Conservation (phyloP, 2,113 vertebrate genomes). For the Microcebus murinus region DNA sequence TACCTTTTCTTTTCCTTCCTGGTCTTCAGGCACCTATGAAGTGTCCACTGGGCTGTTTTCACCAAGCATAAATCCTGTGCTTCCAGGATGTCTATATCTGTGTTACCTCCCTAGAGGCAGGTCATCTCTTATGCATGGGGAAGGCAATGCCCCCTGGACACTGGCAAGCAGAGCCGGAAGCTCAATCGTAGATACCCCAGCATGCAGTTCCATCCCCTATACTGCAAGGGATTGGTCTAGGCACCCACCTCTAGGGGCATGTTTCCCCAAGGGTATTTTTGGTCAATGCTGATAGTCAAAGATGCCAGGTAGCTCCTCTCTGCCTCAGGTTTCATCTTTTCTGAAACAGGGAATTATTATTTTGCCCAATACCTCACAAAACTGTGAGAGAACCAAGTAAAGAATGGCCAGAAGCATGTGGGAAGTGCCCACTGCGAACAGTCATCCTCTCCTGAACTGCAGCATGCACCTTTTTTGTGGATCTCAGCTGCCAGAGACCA, state of each 20-base stretch:
- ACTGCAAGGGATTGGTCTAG: too few relatives aligned
- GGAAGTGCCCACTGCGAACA: rapidly evolving
- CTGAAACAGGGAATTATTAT: background rate
- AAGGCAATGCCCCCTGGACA: rapidly evolving
- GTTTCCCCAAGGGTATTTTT: background rate
- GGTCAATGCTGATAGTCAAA: too few relatives aligned
- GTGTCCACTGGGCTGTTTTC: rapidly evolving
- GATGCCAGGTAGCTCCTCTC: background rate
- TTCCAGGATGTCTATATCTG: rapidly evolving
- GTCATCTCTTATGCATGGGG: background rate
- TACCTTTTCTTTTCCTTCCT: background rate
- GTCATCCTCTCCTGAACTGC: background rate
- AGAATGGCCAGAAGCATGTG: background rate
- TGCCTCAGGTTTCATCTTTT: background rate
- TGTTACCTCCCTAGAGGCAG: background rate
- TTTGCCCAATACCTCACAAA: background rate
- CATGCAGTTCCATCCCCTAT: too few relatives aligned
- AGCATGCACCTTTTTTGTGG: background rate
- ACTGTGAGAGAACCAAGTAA: background rate
- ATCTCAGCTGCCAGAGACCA: too few relatives aligned
- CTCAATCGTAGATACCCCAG: rapidly evolving
- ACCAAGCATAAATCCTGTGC: background rate
- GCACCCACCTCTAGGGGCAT: too few relatives aligned
- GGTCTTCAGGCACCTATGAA: background rate
- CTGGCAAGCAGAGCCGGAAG: background rate